Base-by-base conservation (phyloP, 30 jellyfish, hydroid and myxozoan genomes). In the Haliclystus octoradiatus region DNA sequence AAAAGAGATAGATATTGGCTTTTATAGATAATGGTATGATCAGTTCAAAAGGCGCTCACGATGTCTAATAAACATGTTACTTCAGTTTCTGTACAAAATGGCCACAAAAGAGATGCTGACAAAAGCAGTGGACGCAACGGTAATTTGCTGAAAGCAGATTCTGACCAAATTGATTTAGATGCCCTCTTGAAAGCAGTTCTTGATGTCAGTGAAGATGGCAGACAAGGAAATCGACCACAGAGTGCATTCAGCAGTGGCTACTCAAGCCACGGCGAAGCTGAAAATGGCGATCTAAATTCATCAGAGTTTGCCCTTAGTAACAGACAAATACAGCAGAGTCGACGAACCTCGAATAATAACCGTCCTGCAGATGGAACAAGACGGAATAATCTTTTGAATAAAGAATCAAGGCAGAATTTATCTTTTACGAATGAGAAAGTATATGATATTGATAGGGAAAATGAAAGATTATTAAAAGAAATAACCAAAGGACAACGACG, bases 361-460 rank as follows among this genome's bases (percentile, higher is more conserved):
- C 9, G 14, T 5, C 9, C 9, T 19, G 19, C 14, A 9, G 57
- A 40, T 19, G 19, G 57, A 40, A 19, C 57, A 40, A 9, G 57
- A 9, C 9, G 19, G 19, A 40, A 40, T 40, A 19, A 19, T 19
- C 19, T 40, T 19, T 19, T 40, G 9, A 40, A 40, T 57, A 25
- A 19, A 22, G 32, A 53, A 5, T 26, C 87, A 28, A 24, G 89
- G 25, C 32, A 66, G 50, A 88, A 81, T 70, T 79, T 80, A 57
- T 88, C 97, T 0, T 88, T 88, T 66, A 68, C 82, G 1, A 81
- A 88, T 73, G 77, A 66, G n/a, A 79, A 74, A 75, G 97, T 88
- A 2, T 74, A 81, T 9, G 73, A 71, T 30, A 88, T 88, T 64
- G 97, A 88, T 60, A 76, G 84, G 27, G 97, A 88, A 67, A 88